These are phyloP conservation scores for Cataglyphis cursor DNA, from an alignment of 2,888 invertebrate genomes.

Conservation along the genomic window DNA sequence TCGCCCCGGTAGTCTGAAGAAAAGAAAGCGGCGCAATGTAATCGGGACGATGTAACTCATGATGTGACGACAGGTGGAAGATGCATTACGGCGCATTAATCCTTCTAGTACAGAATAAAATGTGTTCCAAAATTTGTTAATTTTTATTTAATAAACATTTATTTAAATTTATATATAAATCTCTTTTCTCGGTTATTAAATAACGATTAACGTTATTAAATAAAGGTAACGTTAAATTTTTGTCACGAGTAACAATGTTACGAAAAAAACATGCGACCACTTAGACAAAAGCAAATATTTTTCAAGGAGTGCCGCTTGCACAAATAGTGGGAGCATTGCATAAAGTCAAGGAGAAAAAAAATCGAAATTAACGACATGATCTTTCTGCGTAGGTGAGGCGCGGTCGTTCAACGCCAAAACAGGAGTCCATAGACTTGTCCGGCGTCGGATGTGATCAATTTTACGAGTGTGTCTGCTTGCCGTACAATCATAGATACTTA, in stretches of 20 bases:
- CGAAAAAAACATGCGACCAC: neutral
- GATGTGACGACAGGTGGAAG: slow-evolving; percentile 52
- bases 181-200: neutral
- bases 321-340: slow-evolving; percentile 74
- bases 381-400: slow-evolving; percentile 59
- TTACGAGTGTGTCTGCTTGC: slow-evolving; percentile 56
- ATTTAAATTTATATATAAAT: slow-evolving; percentile 1
- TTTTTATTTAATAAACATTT: neutral
- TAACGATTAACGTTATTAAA: neutral
- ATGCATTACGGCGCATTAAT: slow-evolving; percentile 7
- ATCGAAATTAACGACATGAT: slow-evolving; percentile 42
- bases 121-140: neutral
- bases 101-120: neutral
- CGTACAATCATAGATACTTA: slow-evolving; percentile 66
- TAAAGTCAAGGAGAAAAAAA: slow-evolving; percentile 36
- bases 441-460: slow-evolving; percentile 67
- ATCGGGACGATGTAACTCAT: slow-evolving; percentile 35
- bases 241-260: neutral
- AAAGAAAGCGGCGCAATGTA: slow-evolving; percentile 68
- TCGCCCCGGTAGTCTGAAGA: slow-evolving; percentile 55
- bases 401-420: slow-evolving; percentile 62
- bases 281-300: slow-evolving; percentile 69
- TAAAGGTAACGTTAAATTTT: neutral
- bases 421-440: slow-evolving; percentile 48
- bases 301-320: slow-evolving; percentile 60